Conservation (phyloP, 37 sponge, comb jelly and placozoan genomes). For the Chondrosia reniformis region DNA sequence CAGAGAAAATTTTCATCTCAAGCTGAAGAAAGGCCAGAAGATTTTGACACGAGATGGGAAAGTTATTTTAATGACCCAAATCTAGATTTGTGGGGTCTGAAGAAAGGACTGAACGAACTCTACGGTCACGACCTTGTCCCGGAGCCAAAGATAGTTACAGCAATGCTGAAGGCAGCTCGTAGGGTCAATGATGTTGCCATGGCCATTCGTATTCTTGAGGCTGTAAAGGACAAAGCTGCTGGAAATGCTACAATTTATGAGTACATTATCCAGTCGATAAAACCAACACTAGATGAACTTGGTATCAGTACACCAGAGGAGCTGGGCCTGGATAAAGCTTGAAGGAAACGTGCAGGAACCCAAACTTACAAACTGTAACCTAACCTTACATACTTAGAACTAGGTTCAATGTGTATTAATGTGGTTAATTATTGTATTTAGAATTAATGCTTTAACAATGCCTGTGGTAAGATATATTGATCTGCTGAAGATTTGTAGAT, state of each 20-base stretch:
- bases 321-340: conserved; percentile 70
- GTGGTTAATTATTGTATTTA: too few relatives aligned
- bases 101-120: conserved; percentile 78
- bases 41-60: conserved; percentile 80
- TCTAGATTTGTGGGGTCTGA: conserved; percentile 69
- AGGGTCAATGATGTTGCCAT: conserved; percentile 80
- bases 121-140: conserved; percentile 92
- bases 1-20: neutral
- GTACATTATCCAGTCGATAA: conserved; percentile 62
- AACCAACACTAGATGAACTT: conserved; percentile 81
- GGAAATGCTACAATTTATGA: conserved; percentile 71
- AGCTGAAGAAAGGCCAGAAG: conserved; percentile 60
- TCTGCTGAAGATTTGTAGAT: neutral
- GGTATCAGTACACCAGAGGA: conserved; percentile 93
- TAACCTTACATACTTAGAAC: too few relatives aligned
- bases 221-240: conserved; percentile 80
- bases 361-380: neutral
- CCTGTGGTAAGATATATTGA: neutral
- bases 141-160: conserved; percentile 81
- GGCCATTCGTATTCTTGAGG: conserved; percentile 84
- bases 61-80: conserved; percentile 67
- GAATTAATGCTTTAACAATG: too few relatives aligned
- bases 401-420: too few relatives aligned
- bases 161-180: conserved; percentile 78
- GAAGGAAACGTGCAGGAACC: too few relatives aligned